These are phyloP conservation scores for Zaprionus davidi DNA, from an alignment of 1,140 invertebrate species.

Conservation along the genomic window DNA sequence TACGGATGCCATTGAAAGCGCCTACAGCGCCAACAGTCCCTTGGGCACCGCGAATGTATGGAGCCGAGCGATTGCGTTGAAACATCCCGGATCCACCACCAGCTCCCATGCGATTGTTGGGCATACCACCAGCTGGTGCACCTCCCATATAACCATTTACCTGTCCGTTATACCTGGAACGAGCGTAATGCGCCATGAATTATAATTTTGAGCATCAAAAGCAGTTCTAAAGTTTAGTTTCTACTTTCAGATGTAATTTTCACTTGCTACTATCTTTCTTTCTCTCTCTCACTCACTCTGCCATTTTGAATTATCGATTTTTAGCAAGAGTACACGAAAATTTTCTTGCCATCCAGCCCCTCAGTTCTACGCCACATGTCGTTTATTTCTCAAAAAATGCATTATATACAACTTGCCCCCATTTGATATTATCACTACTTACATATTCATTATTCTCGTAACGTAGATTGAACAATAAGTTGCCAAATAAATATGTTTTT, in stretches of 20 bases:
- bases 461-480: constrained; percentile 48
- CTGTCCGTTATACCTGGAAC: constrained; percentile 75
- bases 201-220: constrained; percentile 66
- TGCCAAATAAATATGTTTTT: constrained; percentile 52
- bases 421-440: constrained; percentile 27
- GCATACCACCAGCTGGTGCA: constrained; percentile 55
- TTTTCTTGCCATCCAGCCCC: constrained; percentile 17
- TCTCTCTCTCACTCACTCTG: constrained; percentile 19
- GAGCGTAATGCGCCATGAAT: constrained; percentile 60
- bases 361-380: constrained; percentile 14
- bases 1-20: constrained; percentile 46
- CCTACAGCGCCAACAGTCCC: constrained; percentile 39
- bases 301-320: constrained; percentile 82
- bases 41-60: constrained; percentile 60
- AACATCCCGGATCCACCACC: constrained; percentile 69
- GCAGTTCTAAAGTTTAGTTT: constrained; percentile 47
- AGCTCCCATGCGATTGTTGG: constrained; percentile 70
- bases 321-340: constrained; percentile 43
- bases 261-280: constrained; percentile 28
- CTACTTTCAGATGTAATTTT: constrained; percentile 69
- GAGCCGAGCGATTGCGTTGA: constrained; percentile 71
- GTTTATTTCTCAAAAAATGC: background rate
- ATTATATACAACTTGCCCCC: background rate
- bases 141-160: constrained; percentile 66
- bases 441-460: constrained; percentile 59